A percentile compares a stretch with the other conserved stretches of the same genome.
Evolutionary conservation across 2,888 invertebrate genomes (phyloP).

Genomic region (Cheilosia urbana): DNA sequence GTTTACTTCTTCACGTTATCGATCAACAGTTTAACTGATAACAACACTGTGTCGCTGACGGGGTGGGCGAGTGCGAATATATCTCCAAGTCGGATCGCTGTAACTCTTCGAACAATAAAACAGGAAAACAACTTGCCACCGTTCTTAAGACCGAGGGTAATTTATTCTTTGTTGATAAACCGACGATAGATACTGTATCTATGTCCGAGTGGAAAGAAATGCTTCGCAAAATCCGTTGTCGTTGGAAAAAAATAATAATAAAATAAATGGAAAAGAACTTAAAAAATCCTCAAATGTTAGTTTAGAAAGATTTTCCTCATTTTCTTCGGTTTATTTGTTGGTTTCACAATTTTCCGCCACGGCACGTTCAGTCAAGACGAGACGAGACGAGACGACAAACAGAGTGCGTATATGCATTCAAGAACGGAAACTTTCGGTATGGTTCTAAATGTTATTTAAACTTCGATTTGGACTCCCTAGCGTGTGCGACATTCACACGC

Average conservation of each 20-base stretch:
- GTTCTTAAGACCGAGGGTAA: conserved; percentile 16
- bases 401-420: conserved; percentile 76
- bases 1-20: conserved; percentile 47
- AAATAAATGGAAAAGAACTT: conserved; percentile 23
- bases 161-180: conserved; percentile 14
- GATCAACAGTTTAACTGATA: conserved; percentile 57
- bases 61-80: conserved; percentile 24
- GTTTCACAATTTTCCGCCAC: conserved; percentile 67
- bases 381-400: conserved; percentile 75
- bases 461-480: conserved; percentile 75
- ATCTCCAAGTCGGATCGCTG: not conserved
- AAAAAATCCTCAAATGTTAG: conserved; percentile 27
- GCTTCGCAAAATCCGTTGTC: conserved; percentile 54
- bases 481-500: conserved; percentile 67
- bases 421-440: conserved; percentile 76
- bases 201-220: conserved; percentile 26
- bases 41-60: conserved; percentile 33
- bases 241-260: conserved; percentile 28
- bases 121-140: conserved; percentile 1
- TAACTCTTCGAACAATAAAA: not conserved
- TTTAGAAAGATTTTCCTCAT: conserved; percentile 31
- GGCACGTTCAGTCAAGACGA: conserved; percentile 70
- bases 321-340: conserved; percentile 16
- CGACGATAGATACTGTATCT: conserved; percentile 19
- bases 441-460: conserved; percentile 74